Conservation (phyloP, 2,113 vertebrate species). For the Scatophagus argus region DNA sequence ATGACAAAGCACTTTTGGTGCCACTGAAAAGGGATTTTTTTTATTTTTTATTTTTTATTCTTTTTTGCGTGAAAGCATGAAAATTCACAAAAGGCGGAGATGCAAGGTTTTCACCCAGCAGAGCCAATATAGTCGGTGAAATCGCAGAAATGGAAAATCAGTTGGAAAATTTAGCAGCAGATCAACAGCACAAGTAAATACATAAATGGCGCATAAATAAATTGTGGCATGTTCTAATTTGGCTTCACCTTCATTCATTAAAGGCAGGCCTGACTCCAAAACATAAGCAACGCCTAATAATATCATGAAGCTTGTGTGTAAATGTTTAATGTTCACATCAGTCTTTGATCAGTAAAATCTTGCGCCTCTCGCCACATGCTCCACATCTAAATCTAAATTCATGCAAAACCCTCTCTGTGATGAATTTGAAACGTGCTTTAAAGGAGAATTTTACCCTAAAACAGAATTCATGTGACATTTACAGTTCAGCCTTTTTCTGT, state of each 20-base stretch:
- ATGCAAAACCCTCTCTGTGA: constrained; percentile 12
- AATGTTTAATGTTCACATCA: not conserved
- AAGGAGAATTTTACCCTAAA: constrained; percentile 48
- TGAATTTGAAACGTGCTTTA: constrained; percentile 3
- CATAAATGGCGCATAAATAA: not conserved
- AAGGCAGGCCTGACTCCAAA: not conserved
- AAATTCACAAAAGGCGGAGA: constrained; percentile 9
- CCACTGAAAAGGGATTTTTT: constrained; percentile 5
- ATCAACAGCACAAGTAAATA: not conserved
- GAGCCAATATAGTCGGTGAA: not conserved
- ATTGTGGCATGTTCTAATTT: constrained; percentile 2
- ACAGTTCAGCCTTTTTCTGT: constrained; percentile 20
- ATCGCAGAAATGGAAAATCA: constrained; percentile 10
- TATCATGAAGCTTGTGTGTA: not conserved
- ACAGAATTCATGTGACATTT: constrained; percentile 64
- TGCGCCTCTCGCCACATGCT: constrained; percentile 1
- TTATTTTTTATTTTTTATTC: too few relatives aligned
- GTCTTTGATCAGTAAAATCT: not conserved
- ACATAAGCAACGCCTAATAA: not conserved
- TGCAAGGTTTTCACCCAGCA: constrained; percentile 1
- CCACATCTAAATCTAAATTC: constrained; percentile 22
- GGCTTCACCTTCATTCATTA: not conserved
- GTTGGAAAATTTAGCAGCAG: not conserved
- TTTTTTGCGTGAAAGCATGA: constrained; percentile 31
- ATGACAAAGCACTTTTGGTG: constrained; percentile 44